These are phyloP conservation scores for Dermatophagoides farinae DNA, from an alignment of 1,140 invertebrate species.

Conservation along the genomic window DNA sequence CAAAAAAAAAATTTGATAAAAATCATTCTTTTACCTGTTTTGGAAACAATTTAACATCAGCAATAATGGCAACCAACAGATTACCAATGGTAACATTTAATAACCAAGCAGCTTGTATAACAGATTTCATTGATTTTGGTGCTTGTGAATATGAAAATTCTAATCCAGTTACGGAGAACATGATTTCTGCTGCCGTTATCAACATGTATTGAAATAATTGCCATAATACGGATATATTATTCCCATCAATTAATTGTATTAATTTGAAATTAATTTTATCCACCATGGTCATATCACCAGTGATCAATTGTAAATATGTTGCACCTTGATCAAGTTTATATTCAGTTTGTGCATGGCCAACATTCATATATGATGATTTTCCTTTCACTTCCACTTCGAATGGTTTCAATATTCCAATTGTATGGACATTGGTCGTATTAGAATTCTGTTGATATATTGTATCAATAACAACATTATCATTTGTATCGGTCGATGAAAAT, in stretches of 20 bases:
- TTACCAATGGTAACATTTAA: constrained; percentile 76
- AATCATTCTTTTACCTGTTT: constrained; percentile 27
- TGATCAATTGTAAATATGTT: background rate
- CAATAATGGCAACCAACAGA: constrained; percentile 64
- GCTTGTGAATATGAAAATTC: constrained; percentile 72
- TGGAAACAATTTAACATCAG: constrained; percentile 40
- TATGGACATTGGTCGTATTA: background rate
- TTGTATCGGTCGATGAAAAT: background rate
- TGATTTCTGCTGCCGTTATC: constrained; percentile 59
- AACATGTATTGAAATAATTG: constrained; percentile 70
- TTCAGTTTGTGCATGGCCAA: background rate
- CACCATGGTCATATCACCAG: background rate
- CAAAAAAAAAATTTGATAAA: background rate
- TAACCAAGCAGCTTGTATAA: constrained; percentile 70
- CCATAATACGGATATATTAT: constrained; percentile 32
- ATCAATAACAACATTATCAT: background rate
- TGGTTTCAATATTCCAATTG: background rate
- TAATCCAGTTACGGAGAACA: constrained; percentile 75
- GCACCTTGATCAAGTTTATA: background rate
- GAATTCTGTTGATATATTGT: background rate
- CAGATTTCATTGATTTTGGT: constrained; percentile 72
- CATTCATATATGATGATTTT: background rate
- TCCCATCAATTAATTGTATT: background rate
- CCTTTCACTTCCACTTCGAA: background rate
- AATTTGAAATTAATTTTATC: background rate